A percentile compares a stretch with the other conserved stretches of the same genome.
Conservation (phyloP, 2,797 vertebrate genomes). For the Acestrorhynchus altus region DNA sequence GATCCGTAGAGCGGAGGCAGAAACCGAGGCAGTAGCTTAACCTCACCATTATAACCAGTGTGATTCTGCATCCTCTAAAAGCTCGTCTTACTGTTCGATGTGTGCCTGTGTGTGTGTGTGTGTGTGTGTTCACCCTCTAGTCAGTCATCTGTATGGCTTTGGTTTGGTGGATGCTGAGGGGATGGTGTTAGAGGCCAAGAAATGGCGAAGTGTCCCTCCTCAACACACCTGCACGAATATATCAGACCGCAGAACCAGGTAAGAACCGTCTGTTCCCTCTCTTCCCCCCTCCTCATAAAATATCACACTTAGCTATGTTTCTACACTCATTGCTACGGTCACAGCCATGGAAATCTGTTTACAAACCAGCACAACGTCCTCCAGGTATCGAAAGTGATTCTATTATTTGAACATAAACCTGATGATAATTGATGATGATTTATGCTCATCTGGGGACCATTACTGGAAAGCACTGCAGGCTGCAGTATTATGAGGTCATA, state of each 20-base stretch:
- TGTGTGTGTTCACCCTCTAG: constrained; percentile 66
- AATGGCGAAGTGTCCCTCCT: constrained; percentile 85
- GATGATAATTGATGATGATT: background rate
- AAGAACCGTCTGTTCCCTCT: background rate
- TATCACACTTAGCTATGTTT: background rate
- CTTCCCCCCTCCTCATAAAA: background rate
- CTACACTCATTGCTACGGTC: background rate
- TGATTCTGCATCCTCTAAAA: no score
- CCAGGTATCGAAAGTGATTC: background rate
- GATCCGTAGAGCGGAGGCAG: no score
- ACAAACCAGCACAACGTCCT: background rate
- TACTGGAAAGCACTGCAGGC: background rate
- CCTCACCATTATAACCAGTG: no score
- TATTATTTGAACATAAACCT: background rate
- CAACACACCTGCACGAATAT: constrained; percentile 84
- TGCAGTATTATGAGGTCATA: background rate
- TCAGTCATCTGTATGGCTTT: constrained; percentile 94
- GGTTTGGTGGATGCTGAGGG: constrained; percentile 93
- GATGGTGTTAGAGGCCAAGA: constrained; percentile 87
- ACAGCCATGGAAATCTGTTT: background rate
- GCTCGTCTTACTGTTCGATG: background rate
- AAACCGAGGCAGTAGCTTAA: no score
- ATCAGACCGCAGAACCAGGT: constrained; percentile 83
- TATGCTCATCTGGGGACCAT: background rate
- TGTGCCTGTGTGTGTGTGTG: background rate